Evolutionary conservation across 2,888 invertebrate species (phyloP).

Genomic region (Idaea dimidiata): DNA sequence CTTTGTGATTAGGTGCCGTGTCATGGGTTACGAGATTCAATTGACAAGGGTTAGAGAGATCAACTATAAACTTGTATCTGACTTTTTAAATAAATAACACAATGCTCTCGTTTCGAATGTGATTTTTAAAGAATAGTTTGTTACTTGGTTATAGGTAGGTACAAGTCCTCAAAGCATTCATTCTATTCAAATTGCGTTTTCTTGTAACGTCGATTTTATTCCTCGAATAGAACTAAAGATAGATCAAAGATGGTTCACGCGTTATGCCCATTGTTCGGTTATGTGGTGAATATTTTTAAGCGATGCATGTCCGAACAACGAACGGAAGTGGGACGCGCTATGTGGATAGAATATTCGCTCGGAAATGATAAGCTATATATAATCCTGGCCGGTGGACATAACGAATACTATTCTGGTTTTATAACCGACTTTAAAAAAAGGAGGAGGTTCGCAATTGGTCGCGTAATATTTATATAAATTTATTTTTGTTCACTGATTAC

Average conservation of each 20-base stretch:
- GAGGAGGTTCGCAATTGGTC: too few relatives aligned
- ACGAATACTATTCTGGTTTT: background rate
- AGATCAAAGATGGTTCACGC: conserved; percentile 41
- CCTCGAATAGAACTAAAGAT: conserved; percentile 45
- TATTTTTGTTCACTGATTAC: too few relatives aligned
- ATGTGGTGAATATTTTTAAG: conserved; percentile 63
- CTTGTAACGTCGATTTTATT: conserved; percentile 31
- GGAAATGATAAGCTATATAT: conserved; percentile 19
- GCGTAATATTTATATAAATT: too few relatives aligned
- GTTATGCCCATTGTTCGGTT: conserved; percentile 42
- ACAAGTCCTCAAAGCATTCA: conserved; percentile 4
- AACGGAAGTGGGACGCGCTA: conserved; percentile 60
- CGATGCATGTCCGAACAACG: conserved; percentile 59
- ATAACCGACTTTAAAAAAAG: too few relatives aligned
- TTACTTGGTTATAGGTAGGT: background rate
- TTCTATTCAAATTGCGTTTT: conserved; percentile 17
- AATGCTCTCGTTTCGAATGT: background rate
- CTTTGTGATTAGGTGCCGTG: conserved; percentile 61
- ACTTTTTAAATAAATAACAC: conserved; percentile 6
- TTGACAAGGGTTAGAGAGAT: conserved; percentile 47
- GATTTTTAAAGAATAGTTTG: conserved; percentile 8
- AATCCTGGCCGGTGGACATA: background rate
- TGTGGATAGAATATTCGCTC: conserved; percentile 63
- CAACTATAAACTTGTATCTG: conserved; percentile 16
- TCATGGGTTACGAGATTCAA: conserved; percentile 49